A percentile compares a stretch with the other conserved stretches of the same genome.
phyloP scores from a whole-genome alignment of 1,140 invertebrate species.

The Aphaenogaster floridana region DNA sequence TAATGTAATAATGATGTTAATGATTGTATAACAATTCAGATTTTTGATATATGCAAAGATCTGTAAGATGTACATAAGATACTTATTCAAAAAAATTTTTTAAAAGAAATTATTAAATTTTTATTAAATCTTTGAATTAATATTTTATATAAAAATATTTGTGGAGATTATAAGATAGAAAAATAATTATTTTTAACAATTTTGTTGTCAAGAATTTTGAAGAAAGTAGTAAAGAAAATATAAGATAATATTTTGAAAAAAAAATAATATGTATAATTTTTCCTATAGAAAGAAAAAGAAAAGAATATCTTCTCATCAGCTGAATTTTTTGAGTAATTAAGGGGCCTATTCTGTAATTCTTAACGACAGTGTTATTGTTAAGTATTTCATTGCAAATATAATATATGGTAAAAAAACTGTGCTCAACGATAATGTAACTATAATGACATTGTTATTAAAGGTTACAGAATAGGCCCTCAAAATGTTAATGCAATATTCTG shows the following conservation, averaged over 20 bases:
- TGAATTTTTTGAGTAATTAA: neutral
- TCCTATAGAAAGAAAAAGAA: neutral
- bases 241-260: neutral
- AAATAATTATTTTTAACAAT: neutral
- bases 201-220: neutral
- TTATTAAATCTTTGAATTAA: neutral
- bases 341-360: no score
- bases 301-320: neutral
- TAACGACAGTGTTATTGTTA: no score
- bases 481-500: neutral
- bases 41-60: neutral
- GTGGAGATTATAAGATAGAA: neutral
- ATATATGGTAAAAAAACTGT: no score
- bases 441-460: no score
- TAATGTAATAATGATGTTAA: constrained; percentile 17
- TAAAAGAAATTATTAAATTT: neutral
- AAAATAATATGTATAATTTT: neutral
- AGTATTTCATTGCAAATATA: no score
- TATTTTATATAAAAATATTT: neutral
- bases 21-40: neutral
- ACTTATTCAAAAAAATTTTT: neutral
- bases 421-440: no score
- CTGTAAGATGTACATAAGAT: neutral
- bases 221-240: neutral
- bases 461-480: no score